Conservation (phyloP, 2,797 vertebrate genomes). For the Microctenopoma lineatum region DNA sequence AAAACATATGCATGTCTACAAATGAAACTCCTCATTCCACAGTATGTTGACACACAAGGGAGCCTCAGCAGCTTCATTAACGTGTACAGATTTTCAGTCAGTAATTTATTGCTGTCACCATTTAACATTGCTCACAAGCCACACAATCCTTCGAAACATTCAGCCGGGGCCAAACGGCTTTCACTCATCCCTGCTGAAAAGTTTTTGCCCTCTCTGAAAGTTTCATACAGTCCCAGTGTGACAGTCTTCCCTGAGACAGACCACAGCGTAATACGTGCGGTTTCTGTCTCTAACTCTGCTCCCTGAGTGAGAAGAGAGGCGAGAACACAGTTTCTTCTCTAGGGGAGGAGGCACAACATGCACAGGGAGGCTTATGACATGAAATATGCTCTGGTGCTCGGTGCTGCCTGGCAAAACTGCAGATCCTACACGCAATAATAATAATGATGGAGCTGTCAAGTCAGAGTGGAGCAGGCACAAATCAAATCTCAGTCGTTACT, state of each 20-base stretch:
- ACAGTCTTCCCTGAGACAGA: slow-evolving; percentile 42
- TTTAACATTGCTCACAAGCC: slow-evolving; percentile 27
- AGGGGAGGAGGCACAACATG: slow-evolving; percentile 3
- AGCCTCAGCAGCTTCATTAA: neutral
- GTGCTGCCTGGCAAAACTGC: neutral
- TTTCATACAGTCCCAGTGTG: slow-evolving; percentile 36
- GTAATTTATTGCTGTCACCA: neutral
- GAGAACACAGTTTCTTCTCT: slow-evolving; percentile 1
- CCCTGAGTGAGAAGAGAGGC: slow-evolving; percentile 10
- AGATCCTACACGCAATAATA: neutral
- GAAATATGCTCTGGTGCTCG: slow-evolving; percentile 6
- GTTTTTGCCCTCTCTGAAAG: slow-evolving; percentile 9
- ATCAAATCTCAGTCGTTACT: neutral
- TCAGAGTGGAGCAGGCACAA: neutral
- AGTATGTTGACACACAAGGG: neutral
- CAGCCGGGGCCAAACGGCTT: slow-evolving; percentile 8
- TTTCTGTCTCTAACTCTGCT: slow-evolving; percentile 26
- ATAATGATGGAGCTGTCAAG: neutral
- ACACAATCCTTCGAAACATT: slow-evolving; percentile 29
- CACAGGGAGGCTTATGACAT: neutral
- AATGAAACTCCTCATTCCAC: too few species aligned
- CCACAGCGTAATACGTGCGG: slow-evolving; percentile 55
- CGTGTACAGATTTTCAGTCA: neutral
- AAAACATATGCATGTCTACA: too few species aligned
- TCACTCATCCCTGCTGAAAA: slow-evolving; percentile 4